Percentiles rank a stretch among this genome's conserved stretches.
Conservation (phyloP, 2,797 vertebrate species). For the Apogon hyalosoma region DNA sequence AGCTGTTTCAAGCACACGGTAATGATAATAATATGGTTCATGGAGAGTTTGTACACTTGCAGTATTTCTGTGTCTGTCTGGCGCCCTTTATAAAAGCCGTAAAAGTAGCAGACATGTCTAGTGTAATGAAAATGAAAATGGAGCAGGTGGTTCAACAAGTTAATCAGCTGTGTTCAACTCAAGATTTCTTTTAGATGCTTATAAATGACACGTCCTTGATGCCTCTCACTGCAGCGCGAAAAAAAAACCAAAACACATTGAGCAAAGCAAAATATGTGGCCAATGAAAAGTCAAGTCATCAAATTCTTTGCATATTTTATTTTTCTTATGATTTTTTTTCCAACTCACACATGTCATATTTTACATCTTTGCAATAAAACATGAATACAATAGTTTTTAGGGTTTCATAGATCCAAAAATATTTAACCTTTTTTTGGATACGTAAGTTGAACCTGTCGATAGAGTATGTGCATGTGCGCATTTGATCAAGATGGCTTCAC, state of each 20-base stretch:
- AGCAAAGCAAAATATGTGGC: background rate
- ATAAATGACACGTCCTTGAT: background rate
- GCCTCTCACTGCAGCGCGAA: background rate
- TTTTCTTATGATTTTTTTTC: constrained; percentile 93
- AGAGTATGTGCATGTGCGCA: constrained; percentile 80
- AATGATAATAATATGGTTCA: too few relatives aligned
- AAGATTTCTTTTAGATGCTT: background rate
- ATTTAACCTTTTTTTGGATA: constrained; percentile 95
- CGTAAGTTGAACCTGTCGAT: constrained; percentile 89
- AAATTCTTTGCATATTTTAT: constrained; percentile 99
- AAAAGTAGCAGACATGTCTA: background rate
- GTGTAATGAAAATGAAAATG: background rate
- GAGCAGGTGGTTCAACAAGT: background rate
- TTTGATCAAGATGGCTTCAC: constrained; percentile 91
- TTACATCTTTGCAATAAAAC: constrained; percentile 99
- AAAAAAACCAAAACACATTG: background rate
- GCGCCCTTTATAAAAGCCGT: background rate
- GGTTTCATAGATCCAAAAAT: constrained; percentile 99
- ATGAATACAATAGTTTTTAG: constrained; percentile 99
- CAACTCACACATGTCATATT: constrained; percentile 98
- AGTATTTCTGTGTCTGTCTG: background rate
- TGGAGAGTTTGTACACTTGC: background rate
- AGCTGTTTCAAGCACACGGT: background rate
- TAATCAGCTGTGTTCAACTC: background rate
- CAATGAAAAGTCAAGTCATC: constrained; percentile 84